These are phyloP conservation scores for Enteromius thamalakanensis DNA, from an alignment of 2,797 vertebrate genomes.

Conservation along the genomic window DNA sequence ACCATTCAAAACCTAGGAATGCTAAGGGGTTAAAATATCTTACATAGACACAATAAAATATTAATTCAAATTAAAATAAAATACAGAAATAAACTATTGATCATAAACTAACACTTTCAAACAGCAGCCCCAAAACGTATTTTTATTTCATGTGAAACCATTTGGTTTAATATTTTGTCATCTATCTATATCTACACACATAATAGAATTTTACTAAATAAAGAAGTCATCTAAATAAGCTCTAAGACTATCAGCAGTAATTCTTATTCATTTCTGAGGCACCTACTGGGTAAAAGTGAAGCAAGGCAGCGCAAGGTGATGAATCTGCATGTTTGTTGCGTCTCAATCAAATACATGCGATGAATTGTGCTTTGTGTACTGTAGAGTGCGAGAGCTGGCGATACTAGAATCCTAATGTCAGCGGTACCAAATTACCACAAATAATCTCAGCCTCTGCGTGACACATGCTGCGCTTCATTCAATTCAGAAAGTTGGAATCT, in stretches of 20 bases:
- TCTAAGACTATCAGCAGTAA: not conserved
- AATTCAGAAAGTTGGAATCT: constrained; percentile 6
- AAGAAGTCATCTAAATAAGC: not conserved
- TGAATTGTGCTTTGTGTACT: not conserved
- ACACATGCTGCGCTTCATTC: constrained; percentile 3
- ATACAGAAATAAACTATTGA: not conserved
- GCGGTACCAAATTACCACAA: not conserved
- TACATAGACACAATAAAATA: no score
- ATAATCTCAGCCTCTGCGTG: not conserved
- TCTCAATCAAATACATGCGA: not conserved
- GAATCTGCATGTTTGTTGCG: not conserved
- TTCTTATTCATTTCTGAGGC: not conserved
- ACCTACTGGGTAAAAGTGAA: not conserved
- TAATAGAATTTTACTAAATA: not conserved
- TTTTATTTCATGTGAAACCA: not conserved
- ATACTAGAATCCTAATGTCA: not conserved
- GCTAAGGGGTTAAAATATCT: no score
- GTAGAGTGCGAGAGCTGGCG: not conserved
- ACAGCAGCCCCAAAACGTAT: not conserved
- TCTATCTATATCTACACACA: not conserved
- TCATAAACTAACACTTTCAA: not conserved
- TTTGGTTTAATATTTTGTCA: not conserved
- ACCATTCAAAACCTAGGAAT: no score
- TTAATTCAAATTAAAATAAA: no score
- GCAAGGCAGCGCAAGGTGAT: not conserved